These are phyloP conservation scores for Triops cancriformis DNA, from an alignment of 1,140 invertebrate genomes.

Conservation along the genomic window DNA sequence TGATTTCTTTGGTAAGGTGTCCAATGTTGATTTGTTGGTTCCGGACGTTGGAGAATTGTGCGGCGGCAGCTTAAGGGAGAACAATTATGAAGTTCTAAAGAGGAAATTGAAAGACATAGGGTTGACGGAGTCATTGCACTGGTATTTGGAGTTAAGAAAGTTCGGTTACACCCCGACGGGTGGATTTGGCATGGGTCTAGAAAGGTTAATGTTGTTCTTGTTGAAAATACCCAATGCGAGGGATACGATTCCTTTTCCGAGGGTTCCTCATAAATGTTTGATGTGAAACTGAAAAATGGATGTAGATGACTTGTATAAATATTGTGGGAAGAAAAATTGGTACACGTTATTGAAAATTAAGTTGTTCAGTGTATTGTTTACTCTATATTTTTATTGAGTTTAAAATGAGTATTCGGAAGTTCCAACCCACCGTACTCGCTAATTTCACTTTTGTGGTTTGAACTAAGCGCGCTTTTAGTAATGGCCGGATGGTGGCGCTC, in stretches of 20 bases:
- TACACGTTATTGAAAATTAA: too few relatives aligned
- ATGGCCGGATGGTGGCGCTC: too few relatives aligned
- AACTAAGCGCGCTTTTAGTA: too few relatives aligned
- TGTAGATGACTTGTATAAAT: too few relatives aligned
- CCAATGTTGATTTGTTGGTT: conserved; percentile 77
- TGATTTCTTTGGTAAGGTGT: conserved; percentile 47
- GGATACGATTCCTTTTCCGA: conserved; percentile 88
- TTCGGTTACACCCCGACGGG: conserved; percentile 80
- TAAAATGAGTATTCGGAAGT: too few relatives aligned
- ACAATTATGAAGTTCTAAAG: conserved; percentile 57
- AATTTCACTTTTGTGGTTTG: too few relatives aligned
- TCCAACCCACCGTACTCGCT: too few relatives aligned
- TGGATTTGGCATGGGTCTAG: conserved; percentile 93
- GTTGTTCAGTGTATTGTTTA: too few relatives aligned
- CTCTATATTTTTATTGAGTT: too few relatives aligned
- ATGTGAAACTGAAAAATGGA: conserved; percentile 45
- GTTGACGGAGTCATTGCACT: conserved; percentile 49
- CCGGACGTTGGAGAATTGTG: conserved; percentile 84
- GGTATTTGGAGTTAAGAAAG: conserved; percentile 86
- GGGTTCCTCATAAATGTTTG: conserved; percentile 80
- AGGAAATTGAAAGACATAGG: conserved; percentile 35
- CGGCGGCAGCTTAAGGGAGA: conserved; percentile 88
- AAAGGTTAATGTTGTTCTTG: conserved; percentile 76
- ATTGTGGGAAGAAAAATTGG: too few relatives aligned
- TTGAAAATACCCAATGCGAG: conserved; percentile 77